Percentiles rank a stretch among this genome's conserved stretches.
phyloP scores from a whole-genome alignment of 1,140 invertebrate genomes.

The Drosophila ambigua region DNA sequence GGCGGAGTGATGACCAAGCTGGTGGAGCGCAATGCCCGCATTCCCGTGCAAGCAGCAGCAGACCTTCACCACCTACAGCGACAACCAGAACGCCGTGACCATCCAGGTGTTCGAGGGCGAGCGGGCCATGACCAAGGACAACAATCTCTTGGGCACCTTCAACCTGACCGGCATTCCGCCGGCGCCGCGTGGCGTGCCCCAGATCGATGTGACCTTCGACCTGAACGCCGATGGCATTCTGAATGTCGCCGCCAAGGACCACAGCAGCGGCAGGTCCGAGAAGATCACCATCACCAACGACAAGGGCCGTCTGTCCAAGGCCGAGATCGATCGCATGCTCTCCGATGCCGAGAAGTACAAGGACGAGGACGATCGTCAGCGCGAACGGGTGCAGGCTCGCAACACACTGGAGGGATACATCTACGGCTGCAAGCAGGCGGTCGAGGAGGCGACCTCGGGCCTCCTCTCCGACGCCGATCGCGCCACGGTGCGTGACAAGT shows the following conservation, averaged over 20 bases:
- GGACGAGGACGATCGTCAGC: slow-evolving; percentile 88
- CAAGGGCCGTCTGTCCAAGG: slow-evolving; percentile 94
- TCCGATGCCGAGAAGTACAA: slow-evolving; percentile 90
- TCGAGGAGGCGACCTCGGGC: slow-evolving; percentile 87
- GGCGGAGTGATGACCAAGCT: slow-evolving; percentile 88
- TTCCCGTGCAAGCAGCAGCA: slow-evolving; percentile 89
- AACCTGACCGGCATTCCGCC: slow-evolving; percentile 90
- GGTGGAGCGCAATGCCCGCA: slow-evolving; percentile 88
- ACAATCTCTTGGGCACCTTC: slow-evolving; percentile 92
- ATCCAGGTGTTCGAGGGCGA: slow-evolving; percentile 90
- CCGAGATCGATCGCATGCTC: slow-evolving; percentile 97
- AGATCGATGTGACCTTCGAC: slow-evolving; percentile 90
- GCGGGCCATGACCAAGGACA: slow-evolving; percentile 91
- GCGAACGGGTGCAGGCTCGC: slow-evolving; percentile 88
- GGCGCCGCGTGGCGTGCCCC: slow-evolving; percentile 86
- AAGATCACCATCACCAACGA: slow-evolving; percentile 96
- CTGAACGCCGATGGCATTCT: slow-evolving; percentile 92
- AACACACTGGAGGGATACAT: slow-evolving; percentile 94
- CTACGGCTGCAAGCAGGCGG: slow-evolving; percentile 91
- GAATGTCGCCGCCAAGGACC: slow-evolving; percentile 91
- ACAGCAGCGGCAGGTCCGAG: slow-evolving; percentile 90
- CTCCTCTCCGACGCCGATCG: slow-evolving; percentile 87
- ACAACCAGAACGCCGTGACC: slow-evolving; percentile 90
- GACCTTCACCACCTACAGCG: slow-evolving; percentile 87
- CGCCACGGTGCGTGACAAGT: slow-evolving; percentile 86